A percentile compares a stretch with the other conserved stretches of the same genome.
phyloP scores from a whole-genome alignment of 2,797 vertebrate genomes.

The Betta splendens region DNA sequence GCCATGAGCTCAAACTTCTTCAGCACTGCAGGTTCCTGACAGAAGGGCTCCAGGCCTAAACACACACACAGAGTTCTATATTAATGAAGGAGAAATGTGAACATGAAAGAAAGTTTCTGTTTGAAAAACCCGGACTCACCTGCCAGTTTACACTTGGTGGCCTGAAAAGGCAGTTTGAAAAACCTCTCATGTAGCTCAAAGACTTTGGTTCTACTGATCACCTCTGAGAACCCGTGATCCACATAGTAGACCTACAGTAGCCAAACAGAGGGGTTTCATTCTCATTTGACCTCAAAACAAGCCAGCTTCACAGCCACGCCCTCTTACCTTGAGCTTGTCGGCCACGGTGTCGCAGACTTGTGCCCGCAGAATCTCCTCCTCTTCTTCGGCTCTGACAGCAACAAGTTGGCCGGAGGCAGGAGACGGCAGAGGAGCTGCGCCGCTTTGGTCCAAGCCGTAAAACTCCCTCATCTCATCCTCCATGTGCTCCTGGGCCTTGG shows the following conservation, averaged over 20 bases:
- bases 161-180: constrained; percentile 90
- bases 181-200: constrained; percentile 88
- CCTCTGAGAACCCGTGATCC: constrained; percentile 95
- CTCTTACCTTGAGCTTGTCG: constrained; percentile 87
- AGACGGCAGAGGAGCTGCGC: constrained; percentile 64
- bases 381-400: constrained; percentile 88
- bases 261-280: background rate
- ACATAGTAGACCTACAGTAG: constrained; percentile 88
- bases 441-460: constrained; percentile 79
- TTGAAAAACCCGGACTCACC: too few relatives aligned
- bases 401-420: constrained; percentile 85
- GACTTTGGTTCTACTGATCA: constrained; percentile 85
- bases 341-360: constrained; percentile 84
- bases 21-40: constrained; percentile 85
- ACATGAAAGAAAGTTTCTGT: too few relatives aligned
- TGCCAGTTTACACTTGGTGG: constrained; percentile 93
- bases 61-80: constrained; percentile 19
- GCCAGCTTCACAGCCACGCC: background rate
- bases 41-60: constrained; percentile 91
- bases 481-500: constrained; percentile 92
- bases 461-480: constrained; percentile 94
- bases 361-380: constrained; percentile 91
- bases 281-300: background rate
- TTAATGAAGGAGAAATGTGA: background rate
- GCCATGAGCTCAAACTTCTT: constrained; percentile 90